Evolutionary conservation across 2,888 invertebrate genomes (phyloP).

Genomic region (Eudemis profundana): DNA sequence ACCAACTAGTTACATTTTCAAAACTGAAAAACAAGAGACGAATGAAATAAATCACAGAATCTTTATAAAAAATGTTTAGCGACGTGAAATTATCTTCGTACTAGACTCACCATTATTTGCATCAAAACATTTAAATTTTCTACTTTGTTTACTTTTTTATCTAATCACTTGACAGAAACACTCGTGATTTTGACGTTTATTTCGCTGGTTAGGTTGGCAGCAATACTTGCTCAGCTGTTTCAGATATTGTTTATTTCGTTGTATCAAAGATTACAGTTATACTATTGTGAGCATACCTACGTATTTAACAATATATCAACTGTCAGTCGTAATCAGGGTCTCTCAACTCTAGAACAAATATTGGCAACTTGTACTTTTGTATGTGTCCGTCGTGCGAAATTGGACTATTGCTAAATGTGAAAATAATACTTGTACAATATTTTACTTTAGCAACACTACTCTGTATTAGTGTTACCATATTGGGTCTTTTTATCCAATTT

Average conservation of each 20-base stretch:
- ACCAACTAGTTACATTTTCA: neutral
- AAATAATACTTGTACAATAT: no score
- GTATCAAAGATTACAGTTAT: no score
- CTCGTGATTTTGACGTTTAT: constrained; percentile 70
- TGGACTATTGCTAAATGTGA: no score
- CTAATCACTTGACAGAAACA: constrained; percentile 47
- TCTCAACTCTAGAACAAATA: no score
- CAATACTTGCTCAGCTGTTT: constrained; percentile 8
- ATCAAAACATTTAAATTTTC: constrained; percentile 7
- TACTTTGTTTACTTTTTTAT: constrained; percentile 57
- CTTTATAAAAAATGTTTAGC: neutral
- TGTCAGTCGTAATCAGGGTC: no score
- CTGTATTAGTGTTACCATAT: no score
- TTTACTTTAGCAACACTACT: no score
- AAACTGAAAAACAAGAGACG: neutral
- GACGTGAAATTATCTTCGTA: neutral
- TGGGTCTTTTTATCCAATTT: no score
- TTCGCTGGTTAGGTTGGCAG: constrained; percentile 50
- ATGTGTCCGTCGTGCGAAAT: no score
- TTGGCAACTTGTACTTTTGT: no score
- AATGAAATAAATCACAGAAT: neutral
- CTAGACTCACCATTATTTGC: neutral
- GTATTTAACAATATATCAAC: no score
- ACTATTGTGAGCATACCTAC: no score
- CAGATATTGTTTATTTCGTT: constrained; percentile 1